Conservation (phyloP, 2,113 vertebrate species). For the Poeciliopsis turrubarensis region DNA sequence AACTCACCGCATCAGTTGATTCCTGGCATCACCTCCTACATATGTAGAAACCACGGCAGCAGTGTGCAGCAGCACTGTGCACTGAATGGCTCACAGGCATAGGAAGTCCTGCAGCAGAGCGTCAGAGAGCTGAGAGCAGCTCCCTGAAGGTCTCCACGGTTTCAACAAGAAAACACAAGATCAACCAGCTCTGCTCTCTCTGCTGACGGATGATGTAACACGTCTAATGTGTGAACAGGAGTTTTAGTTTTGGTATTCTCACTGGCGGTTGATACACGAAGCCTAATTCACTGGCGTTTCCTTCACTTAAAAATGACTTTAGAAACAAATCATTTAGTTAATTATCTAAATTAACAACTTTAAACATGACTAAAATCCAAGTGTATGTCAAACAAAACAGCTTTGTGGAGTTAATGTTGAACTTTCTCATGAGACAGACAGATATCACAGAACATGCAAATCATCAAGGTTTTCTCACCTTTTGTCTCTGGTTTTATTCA, state of each 20-base stretch:
- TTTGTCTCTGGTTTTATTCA: too few species aligned
- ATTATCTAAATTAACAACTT: too few species aligned
- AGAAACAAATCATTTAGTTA: too few species aligned
- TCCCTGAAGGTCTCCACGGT: background rate
- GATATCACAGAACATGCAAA: too few species aligned
- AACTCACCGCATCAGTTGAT: slow-evolving; percentile 29
- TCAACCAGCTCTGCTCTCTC: background rate
- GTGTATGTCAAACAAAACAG: too few species aligned
- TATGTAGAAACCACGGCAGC: slow-evolving; percentile 63
- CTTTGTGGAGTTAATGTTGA: too few species aligned
- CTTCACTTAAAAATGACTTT: too few species aligned
- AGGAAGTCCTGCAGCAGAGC: slow-evolving; percentile 72
- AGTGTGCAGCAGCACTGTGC: slow-evolving; percentile 40
- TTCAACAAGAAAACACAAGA: background rate
- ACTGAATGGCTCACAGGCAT: slow-evolving; percentile 47
- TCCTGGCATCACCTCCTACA: slow-evolving; percentile 72
- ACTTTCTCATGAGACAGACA: too few species aligned
- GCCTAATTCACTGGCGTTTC: too few species aligned
- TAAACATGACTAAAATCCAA: too few species aligned
- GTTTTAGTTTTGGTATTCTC: background rate
- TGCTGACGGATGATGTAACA: background rate
- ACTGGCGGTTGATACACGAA: background rate
- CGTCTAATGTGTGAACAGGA: background rate
- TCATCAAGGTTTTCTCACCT: too few species aligned
- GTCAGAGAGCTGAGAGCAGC: slow-evolving; percentile 20